These are phyloP conservation scores for Diachasma alloeum DNA, from an alignment of 1,140 invertebrate species.

Conservation along the genomic window DNA sequence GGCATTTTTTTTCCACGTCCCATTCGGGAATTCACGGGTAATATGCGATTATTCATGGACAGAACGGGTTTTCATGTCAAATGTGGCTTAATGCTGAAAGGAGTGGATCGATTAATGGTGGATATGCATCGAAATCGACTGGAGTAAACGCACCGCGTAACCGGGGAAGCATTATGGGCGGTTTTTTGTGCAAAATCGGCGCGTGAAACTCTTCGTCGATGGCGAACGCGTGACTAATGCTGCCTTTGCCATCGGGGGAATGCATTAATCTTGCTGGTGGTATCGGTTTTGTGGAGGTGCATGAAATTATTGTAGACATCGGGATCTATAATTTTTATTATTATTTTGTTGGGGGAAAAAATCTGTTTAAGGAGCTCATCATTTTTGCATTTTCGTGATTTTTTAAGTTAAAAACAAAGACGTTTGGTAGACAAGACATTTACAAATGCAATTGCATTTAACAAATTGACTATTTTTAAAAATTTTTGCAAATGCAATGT, in stretches of 20 bases:
- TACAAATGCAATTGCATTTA: too few species aligned
- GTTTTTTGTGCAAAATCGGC: neutral
- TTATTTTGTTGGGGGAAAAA: too few species aligned
- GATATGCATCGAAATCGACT: neutral
- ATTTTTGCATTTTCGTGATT: too few species aligned
- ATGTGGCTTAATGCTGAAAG: neutral
- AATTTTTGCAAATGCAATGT: too few species aligned
- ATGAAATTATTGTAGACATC: neutral
- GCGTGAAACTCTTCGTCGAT: neutral
- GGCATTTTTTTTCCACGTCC: neutral
- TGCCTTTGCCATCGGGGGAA: neutral
- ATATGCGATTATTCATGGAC: neutral
- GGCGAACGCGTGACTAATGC: neutral
- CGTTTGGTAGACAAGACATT: neutral
- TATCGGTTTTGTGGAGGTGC: neutral
- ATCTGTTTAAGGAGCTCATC: too few species aligned
- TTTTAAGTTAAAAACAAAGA: too few species aligned
- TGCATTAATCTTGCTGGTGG: neutral
- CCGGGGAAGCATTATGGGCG: neutral
- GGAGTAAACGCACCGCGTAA: neutral
- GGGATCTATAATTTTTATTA: neutral
- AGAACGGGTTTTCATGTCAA: neutral
- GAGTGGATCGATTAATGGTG: neutral
- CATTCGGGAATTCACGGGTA: neutral
- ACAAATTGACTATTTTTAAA: too few species aligned